Base-by-base conservation (phyloP, 2,113 vertebrate genomes). In the Paratilapia polleni region DNA sequence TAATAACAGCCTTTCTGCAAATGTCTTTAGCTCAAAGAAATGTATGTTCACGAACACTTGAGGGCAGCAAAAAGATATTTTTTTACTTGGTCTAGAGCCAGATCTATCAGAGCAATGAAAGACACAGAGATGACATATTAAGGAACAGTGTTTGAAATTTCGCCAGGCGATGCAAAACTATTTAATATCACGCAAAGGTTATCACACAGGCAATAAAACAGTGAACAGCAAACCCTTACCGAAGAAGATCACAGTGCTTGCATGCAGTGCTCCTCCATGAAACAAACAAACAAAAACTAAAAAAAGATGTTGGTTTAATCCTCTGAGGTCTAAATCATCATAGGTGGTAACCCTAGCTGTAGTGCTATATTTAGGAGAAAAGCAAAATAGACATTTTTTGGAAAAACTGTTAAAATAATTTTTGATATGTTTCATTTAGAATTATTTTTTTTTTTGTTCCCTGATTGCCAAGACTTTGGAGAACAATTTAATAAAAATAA, bases 21-120 rank as follows among this genome's bases (percentile, higher is more conserved):
- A 20, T 75, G 2, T 31, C 14, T 59, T 58, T 14, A 70, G n/a
- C 38, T 63, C 20, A 58, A 43, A 28, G 24, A 70, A 64, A 26
- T 78, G 5, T 41, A 14, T 8, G 19, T 24, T 77, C 26, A 24
- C 34, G 24, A 78, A 81, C 86, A 87, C 77, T 26, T 12, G 81
- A 31, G 68, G 81, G 84, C 81, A 86, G 88, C 81, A 82, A 24
- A 80, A 66, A 9, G 8, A 13, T 34, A 28, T 54, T 64, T 66
- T n/a, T 54, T 13, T 10, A 22, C 26, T 22, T 49, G 19, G 43
- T 70, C 43, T 70, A 43, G 15, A 41, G 34, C 15, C 5, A 24
- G 19, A 36, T 28, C 54, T 24, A 20, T 28, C 24, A 28, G 64
- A 49, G 64, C 9, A 15, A 28, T 49, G 49, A 17, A 47, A 26